phyloP scores from a whole-genome alignment of 2,797 vertebrate species.

The Pseudotriccus pelzelni region DNA sequence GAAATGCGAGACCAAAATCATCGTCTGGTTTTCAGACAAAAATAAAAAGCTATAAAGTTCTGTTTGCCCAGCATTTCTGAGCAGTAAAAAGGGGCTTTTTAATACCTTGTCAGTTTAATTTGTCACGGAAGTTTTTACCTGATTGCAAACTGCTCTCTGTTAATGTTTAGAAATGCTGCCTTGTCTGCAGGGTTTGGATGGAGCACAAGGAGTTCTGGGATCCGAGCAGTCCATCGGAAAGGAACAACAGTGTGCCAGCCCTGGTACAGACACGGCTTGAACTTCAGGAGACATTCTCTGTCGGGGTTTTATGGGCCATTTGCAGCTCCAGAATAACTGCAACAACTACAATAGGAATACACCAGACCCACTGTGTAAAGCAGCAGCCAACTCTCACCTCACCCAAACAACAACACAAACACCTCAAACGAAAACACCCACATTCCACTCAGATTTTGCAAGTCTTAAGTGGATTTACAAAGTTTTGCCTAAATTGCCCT shows the following conservation, averaged over 20 bases:
- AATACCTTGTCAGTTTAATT: conserved; percentile 73
- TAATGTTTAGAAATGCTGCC: neutral
- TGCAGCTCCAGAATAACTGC: neutral
- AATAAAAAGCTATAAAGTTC: conserved; percentile 68
- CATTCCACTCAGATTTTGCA: conserved; percentile 51
- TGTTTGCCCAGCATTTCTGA: conserved; percentile 66
- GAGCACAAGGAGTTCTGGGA: neutral
- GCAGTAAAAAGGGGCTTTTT: conserved; percentile 67
- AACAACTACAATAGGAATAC: neutral
- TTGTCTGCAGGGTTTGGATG: neutral
- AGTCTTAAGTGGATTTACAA: conserved; percentile 42
- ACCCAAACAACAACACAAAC: neutral
- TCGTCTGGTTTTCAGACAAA: conserved; percentile 81
- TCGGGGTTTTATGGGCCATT: neutral
- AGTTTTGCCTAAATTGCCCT: conserved; percentile 39
- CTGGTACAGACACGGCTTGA: neutral
- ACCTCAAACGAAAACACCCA: conserved; percentile 16
- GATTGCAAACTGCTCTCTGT: conserved; percentile 62
- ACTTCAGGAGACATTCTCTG: conserved; percentile 38
- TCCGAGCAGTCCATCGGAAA: neutral
- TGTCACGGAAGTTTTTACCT: conserved; percentile 56
- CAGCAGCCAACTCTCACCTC: conserved; percentile 59
- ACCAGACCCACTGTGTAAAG: conserved; percentile 19
- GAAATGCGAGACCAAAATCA: conserved; percentile 82
- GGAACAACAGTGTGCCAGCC: neutral